Conservation (phyloP, 2,113 vertebrate genomes). For the Trogon surrucura region DNA sequence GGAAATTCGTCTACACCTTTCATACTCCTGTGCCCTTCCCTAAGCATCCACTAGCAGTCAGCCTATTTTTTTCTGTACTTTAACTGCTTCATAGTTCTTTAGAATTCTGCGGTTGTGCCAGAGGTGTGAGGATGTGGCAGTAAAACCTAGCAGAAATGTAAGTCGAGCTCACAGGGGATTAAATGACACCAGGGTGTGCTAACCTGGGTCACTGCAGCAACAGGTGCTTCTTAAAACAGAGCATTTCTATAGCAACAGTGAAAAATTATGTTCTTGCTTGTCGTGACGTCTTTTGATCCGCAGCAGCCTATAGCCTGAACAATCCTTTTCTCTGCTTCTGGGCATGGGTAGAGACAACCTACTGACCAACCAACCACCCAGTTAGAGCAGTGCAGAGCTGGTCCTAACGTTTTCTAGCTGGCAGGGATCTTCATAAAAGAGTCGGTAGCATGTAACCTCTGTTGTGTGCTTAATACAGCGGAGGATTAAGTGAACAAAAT, state of each 20-base stretch:
- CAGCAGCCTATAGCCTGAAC: background rate
- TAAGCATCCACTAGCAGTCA: background rate
- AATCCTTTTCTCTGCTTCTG: background rate
- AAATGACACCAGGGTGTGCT: background rate
- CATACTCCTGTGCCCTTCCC: background rate
- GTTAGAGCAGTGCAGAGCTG: background rate
- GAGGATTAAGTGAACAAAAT: background rate
- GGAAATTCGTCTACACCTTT: background rate
- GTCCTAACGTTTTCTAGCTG: background rate
- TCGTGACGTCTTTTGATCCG: background rate
- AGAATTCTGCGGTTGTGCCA: background rate
- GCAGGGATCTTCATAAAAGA: background rate
- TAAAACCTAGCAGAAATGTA: background rate
- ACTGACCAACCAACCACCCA: background rate
- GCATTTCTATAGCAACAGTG: background rate
- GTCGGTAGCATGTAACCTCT: background rate
- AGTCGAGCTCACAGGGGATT: background rate
- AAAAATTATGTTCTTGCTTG: background rate
- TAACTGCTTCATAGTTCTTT: background rate
- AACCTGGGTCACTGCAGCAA: background rate
- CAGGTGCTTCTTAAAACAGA: background rate
- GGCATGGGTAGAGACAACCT: background rate
- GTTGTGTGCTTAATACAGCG: background rate
- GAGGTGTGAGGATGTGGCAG: background rate
- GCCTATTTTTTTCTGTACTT: background rate